These are phyloP conservation scores for Sitodiplosis mosellana DNA, from an alignment of 1,140 invertebrate genomes.

Conservation along the genomic window DNA sequence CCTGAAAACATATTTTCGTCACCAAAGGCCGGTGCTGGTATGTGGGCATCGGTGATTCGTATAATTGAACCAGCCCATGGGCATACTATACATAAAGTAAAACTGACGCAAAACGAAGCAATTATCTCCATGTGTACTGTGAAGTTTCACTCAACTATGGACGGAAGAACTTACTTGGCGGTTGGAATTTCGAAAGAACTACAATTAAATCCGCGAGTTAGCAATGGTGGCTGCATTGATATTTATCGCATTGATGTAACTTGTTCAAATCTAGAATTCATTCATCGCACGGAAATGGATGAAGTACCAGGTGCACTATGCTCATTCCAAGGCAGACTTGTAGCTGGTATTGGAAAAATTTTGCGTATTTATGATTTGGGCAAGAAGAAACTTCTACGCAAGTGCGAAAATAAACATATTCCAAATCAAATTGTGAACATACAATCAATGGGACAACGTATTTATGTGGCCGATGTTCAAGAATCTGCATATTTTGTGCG, in stretches of 20 bases:
- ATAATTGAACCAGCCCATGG: constrained; percentile 77
- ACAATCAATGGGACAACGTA: constrained; percentile 79
- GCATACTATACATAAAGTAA: constrained; percentile 57
- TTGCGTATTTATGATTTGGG: constrained; percentile 92
- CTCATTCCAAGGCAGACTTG: constrained; percentile 75
- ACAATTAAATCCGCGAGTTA: constrained; percentile 55
- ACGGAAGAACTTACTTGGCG: constrained; percentile 21
- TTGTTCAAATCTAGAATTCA: constrained; percentile 64
- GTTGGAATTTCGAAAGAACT: constrained; percentile 84
- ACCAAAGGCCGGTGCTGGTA: constrained; percentile 85
- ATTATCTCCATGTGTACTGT: constrained; percentile 62
- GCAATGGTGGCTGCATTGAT: constrained; percentile 16
- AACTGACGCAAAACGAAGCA: constrained; percentile 92
- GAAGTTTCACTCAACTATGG: constrained; percentile 22
- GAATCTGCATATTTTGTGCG: constrained; percentile 93
- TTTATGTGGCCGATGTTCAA: constrained; percentile 91
- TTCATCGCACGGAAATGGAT: constrained; percentile 89
- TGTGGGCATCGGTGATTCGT: constrained; percentile 92
- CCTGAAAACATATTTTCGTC: constrained; percentile 88
- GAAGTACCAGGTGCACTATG: constrained; percentile 82
- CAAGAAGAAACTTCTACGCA: constrained; percentile 88
- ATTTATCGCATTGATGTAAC: constrained; percentile 38
- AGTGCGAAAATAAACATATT: constrained; percentile 99
- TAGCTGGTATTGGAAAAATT: constrained; percentile 84
- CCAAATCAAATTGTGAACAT: constrained; percentile 89